Base-by-base conservation (phyloP, 2,888 invertebrate genomes). In the Nipponacmea schrenckii region DNA sequence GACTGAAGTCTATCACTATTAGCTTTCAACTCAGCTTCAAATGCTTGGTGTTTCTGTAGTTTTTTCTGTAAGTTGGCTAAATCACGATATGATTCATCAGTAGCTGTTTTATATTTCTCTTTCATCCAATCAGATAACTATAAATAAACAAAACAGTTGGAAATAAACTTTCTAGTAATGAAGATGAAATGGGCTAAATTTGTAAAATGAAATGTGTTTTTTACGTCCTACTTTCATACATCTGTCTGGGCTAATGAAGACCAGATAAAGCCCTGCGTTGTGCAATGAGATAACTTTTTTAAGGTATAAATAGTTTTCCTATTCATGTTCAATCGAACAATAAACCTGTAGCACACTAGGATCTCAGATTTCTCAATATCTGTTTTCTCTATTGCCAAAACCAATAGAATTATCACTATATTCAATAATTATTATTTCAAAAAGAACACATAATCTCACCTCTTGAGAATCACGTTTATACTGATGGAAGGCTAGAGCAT, bases 381-480 rank as follows among this genome's bases (percentile, higher is more conserved):
- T n/a, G n/a, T n/a, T n/a, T n/a, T n/a, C n/a, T n/a, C n/a, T n/a
- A n/a, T n/a, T n/a, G n/a, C n/a, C n/a, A n/a, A n/a, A n/a, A n/a
- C n/a, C n/a, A n/a, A n/a, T n/a, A n/a, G n/a, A n/a, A n/a, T n/a
- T n/a, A n/a, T n/a, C n/a, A n/a, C n/a, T n/a, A n/a, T n/a, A n/a
- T n/a, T n/a, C 5, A 31, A 31, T 31, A 5, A 31, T 31, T 31
- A 31, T 31, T 39, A 10, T 39, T 39, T 39, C 39, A 39, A 7
- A 39, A 10, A 39, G 39, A 39, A 10, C 31, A 31, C 7, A 31
- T 31, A 7, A 39, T 39, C 39, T 73, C 73, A 91, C 89, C 85
- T 98, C 98, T 75, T 96, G 95, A 0, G 96, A 95, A 85, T 97
- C 95, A 0, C 97, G 94, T 39, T 94, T 93, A 88, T 98, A 97